These are phyloP conservation scores for Eristalis pertinax DNA, from an alignment of 2,888 invertebrate species.

Conservation along the genomic window DNA sequence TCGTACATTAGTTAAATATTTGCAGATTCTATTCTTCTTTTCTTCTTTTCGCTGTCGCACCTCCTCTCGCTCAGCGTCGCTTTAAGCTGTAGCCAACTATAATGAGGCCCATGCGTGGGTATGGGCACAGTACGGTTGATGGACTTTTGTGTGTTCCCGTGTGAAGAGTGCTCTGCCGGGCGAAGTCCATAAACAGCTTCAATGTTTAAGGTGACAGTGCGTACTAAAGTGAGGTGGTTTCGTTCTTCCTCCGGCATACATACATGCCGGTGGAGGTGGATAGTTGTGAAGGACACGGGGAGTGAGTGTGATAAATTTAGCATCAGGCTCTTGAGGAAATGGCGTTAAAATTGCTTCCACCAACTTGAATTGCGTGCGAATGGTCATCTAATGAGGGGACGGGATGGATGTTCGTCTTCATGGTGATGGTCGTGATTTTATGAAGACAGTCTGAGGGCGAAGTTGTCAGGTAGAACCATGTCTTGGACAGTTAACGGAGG, in stretches of 20 bases:
- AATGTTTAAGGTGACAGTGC: constrained; percentile 3
- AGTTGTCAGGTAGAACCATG: too few relatives aligned
- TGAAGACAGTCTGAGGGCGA: too few relatives aligned
- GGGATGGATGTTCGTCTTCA: neutral
- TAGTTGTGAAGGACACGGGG: neutral
- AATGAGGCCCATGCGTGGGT: neutral
- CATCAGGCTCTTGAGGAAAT: neutral
- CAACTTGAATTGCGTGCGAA: neutral
- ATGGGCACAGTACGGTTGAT: neutral
- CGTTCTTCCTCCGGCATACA: neutral
- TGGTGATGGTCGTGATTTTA: neutral
- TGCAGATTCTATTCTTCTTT: constrained; percentile 17
- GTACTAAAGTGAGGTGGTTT: neutral
- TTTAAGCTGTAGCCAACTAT: neutral
- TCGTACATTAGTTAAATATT: constrained; percentile 63
- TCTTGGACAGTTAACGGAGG: too few relatives aligned
- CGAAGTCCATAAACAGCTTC: neutral
- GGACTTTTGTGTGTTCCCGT: neutral
- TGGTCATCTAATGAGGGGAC: neutral
- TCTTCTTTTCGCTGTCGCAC: neutral
- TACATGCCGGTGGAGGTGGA: too few relatives aligned
- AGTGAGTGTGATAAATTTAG: neutral
- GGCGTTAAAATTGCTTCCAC: neutral
- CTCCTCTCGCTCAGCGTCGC: too few relatives aligned
- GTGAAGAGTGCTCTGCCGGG: neutral